These are phyloP conservation scores for Poecilia velifera DNA, from an alignment of 2,797 vertebrate genomes.

Conservation along the genomic window DNA sequence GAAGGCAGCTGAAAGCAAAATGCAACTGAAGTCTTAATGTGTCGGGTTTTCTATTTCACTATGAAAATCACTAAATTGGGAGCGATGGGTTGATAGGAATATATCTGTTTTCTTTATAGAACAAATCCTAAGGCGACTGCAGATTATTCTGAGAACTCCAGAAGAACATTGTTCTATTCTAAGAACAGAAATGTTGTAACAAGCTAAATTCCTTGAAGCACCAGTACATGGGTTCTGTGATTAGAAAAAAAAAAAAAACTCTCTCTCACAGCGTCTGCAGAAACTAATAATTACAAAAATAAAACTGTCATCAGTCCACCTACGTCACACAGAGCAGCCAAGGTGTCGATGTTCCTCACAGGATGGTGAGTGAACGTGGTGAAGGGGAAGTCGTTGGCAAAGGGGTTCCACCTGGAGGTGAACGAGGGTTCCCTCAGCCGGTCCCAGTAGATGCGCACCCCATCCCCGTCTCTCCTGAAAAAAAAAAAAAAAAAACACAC, in stretches of 20 bases:
- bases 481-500: conserved; percentile 13
- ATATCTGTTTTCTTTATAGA: not conserved
- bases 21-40: not conserved
- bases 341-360: conserved; percentile 68
- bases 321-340: conserved; percentile 80
- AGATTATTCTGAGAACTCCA: not conserved
- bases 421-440: conserved; percentile 79
- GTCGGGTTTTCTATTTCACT: not conserved
- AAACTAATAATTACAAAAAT: not conserved
- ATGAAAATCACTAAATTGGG: not conserved
- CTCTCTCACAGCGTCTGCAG: not conserved
- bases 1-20: conserved; percentile 4
- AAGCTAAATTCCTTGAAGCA: not conserved
- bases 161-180: not conserved
- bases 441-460: conserved; percentile 82
- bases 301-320: conserved; percentile 17
- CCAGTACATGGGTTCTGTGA: not conserved
- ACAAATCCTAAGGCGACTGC: not conserved
- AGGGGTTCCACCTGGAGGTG: conserved; percentile 85
- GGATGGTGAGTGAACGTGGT: conserved; percentile 84
- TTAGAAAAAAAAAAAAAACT: not conserved
- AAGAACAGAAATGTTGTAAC: not conserved
- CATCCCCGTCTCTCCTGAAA: conserved; percentile 83
- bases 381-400: conserved; percentile 78
- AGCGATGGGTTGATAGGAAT: not conserved